phyloP scores from a whole-genome alignment of 92 coral and sea anemone species.

The Isaurus tuberculatus region DNA sequence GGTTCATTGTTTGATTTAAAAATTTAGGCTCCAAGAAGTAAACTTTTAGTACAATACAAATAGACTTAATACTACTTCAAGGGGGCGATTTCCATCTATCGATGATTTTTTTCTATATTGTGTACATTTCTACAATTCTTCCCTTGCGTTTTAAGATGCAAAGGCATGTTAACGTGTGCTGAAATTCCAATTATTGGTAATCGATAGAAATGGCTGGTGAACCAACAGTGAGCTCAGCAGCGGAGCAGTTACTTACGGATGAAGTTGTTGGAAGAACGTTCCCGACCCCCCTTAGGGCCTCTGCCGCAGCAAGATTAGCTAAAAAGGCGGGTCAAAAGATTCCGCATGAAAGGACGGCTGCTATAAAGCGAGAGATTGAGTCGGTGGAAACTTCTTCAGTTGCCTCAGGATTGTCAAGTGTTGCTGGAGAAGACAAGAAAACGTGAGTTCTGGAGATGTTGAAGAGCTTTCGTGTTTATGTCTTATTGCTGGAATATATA shows the following conservation, averaged over 20 bases:
- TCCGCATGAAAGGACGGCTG: slow-evolving; percentile 53
- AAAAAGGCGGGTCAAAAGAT: slow-evolving; percentile 74
- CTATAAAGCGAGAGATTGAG: slow-evolving; percentile 73
- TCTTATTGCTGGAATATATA: too few relatives aligned
- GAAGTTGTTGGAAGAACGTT: slow-evolving; percentile 94
- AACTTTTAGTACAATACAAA: too few relatives aligned
- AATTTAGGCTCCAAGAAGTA: too few relatives aligned
- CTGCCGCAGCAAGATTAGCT: slow-evolving; percentile 93
- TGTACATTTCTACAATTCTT: background rate
- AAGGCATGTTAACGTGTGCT: background rate
- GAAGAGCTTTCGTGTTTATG: too few relatives aligned
- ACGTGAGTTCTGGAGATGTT: slow-evolving; percentile 37
- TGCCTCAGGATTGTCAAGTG: slow-evolving; percentile 94
- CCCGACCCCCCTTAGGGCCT: slow-evolving; percentile 94
- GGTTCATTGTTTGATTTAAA: too few relatives aligned
- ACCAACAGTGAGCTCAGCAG: slow-evolving; percentile 50
- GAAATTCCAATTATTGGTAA: background rate
- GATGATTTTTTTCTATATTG: background rate
- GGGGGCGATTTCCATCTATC: too few relatives aligned
- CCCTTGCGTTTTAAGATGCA: background rate
- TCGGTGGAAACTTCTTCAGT: slow-evolving; percentile 89
- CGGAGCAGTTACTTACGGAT: slow-evolving; percentile 53
- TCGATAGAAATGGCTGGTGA: slow-evolving; percentile 2
- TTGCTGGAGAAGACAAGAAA: slow-evolving; percentile 73
- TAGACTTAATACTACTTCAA: too few relatives aligned